These are phyloP conservation scores for Hippolais icterina DNA, from an alignment of 2,113 vertebrate species.

Conservation along the genomic window DNA sequence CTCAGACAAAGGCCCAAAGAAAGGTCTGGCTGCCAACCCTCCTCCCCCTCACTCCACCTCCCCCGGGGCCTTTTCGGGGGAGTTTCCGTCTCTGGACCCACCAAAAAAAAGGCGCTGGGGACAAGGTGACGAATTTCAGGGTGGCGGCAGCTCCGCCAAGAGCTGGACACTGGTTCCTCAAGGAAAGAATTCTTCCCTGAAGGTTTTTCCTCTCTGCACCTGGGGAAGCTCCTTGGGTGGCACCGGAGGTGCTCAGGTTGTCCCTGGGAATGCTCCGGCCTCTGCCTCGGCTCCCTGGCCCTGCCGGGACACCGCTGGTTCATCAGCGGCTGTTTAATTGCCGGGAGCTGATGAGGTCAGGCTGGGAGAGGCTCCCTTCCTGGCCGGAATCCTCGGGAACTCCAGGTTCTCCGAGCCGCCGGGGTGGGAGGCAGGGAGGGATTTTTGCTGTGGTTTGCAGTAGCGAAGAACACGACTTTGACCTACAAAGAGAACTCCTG, in stretches of 20 bases:
- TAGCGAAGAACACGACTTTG: background rate
- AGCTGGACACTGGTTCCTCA: background rate
- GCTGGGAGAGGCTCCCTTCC: background rate
- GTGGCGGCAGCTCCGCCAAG: background rate
- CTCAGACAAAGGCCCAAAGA: constrained; percentile 60
- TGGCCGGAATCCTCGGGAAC: background rate
- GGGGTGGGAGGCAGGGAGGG: background rate
- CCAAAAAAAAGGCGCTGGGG: background rate
- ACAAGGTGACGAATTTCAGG: background rate
- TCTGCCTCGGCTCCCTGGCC: background rate
- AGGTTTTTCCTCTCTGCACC: background rate
- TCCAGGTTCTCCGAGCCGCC: background rate
- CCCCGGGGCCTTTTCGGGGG: background rate
- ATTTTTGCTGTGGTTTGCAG: background rate
- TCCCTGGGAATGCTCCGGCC: background rate
- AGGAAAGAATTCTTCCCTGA: too few species aligned
- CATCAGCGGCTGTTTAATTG: constrained; percentile 17
- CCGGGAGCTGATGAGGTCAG: constrained; percentile 24
- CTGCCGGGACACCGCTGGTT: background rate
- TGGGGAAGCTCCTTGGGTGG: background rate
- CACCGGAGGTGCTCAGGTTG: background rate
- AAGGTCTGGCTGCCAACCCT: constrained; percentile 4
- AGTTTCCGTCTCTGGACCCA: background rate
- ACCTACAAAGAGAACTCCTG: background rate
- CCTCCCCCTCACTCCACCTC: background rate